Conservation (phyloP, 2,113 vertebrate species). For the Prochilodus magdalenae region DNA sequence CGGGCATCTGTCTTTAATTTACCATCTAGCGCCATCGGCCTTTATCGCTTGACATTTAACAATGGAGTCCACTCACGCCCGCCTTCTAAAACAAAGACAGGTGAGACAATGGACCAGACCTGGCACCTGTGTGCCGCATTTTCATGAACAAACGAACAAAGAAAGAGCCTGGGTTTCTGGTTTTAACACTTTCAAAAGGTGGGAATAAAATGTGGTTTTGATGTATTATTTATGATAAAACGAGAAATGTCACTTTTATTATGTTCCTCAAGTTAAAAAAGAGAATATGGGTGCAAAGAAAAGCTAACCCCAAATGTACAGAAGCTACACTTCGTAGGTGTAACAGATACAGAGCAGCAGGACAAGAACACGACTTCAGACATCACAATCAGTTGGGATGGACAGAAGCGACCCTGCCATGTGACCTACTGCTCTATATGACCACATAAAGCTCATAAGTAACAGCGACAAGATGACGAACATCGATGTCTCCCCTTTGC, state of each 20-base stretch:
- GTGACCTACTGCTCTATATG: background rate
- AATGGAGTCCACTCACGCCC: conserved; percentile 1
- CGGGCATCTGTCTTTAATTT: conserved; percentile 23
- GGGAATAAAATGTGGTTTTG: no score
- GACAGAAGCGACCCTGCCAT: background rate
- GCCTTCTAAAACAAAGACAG: conserved; percentile 4
- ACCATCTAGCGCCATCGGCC: background rate
- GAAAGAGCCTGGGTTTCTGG: background rate
- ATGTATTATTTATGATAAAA: background rate
- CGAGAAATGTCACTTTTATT: no score
- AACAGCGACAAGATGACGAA: conserved; percentile 4
- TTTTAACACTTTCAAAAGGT: background rate
- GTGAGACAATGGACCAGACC: conserved; percentile 8
- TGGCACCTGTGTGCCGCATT: background rate
- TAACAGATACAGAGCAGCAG: background rate
- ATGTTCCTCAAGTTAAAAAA: background rate
- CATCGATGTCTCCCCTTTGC: background rate
- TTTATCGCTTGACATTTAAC: conserved; percentile 48
- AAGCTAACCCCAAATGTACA: no score
- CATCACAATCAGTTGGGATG: background rate
- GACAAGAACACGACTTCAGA: no score
- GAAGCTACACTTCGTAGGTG: background rate
- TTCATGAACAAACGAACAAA: background rate
- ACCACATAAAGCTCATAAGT: background rate
- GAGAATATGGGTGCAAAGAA: background rate